Conservation (phyloP, 2,113 vertebrate genomes). For the Arizona elegans region DNA sequence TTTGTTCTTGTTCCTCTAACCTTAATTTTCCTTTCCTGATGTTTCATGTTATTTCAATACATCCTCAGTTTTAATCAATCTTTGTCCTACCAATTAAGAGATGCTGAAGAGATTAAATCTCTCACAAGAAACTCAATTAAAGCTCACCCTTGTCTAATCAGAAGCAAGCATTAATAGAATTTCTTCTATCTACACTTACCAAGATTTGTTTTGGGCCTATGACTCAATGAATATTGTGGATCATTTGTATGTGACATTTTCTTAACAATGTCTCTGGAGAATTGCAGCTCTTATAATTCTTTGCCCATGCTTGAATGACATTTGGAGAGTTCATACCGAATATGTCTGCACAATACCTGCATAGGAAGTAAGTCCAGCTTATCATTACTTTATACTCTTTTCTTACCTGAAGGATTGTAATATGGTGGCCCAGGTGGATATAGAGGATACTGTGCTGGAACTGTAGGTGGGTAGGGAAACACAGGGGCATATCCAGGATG, state of each 20-base stretch:
- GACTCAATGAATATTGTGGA: not conserved
- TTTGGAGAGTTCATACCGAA: not conserved
- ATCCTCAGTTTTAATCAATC: not conserved
- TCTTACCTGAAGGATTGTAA: constrained; percentile 63
- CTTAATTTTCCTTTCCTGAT: not conserved
- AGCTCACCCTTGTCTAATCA: not conserved
- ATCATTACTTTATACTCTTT: no score
- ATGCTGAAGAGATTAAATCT: not conserved
- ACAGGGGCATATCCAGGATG: constrained; percentile 56
- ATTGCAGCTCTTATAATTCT: not conserved
- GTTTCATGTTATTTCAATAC: not conserved
- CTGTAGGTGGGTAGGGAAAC: constrained; percentile 45
- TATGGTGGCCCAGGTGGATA: constrained; percentile 58
- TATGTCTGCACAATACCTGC: not conserved
- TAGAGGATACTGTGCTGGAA: constrained; percentile 57
- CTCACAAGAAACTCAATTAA: not conserved
- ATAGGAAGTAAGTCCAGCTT: not conserved
- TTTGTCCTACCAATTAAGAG: not conserved
- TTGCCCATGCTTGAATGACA: not conserved
- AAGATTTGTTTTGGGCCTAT: not conserved
- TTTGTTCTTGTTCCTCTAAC: not conserved
- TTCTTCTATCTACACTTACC: not conserved
- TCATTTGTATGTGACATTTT: not conserved
- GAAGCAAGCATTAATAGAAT: not conserved
- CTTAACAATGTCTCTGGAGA: not conserved